These are phyloP conservation scores for Pontoporia blainvillei DNA, from an alignment of 2,113 vertebrate species.

Conservation along the genomic window DNA sequence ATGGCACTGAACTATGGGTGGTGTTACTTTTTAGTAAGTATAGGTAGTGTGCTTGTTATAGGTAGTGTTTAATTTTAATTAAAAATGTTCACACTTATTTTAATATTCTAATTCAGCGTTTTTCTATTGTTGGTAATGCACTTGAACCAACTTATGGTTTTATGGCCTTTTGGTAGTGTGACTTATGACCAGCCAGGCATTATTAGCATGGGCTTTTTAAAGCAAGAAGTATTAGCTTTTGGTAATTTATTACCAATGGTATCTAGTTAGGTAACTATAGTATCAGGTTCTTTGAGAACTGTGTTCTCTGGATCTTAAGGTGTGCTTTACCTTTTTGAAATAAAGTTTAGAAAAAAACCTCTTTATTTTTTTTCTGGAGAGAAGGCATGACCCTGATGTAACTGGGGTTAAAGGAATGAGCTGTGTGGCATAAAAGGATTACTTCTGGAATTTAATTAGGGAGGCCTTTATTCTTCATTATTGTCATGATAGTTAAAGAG, in stretches of 20 bases:
- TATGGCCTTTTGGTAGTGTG: background rate
- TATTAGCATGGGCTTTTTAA: background rate
- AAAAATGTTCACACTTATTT: background rate
- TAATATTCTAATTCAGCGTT: background rate
- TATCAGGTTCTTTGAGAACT: conserved; percentile 21
- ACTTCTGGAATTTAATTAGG: conserved; percentile 43
- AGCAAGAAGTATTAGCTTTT: conserved; percentile 21
- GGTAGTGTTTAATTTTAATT: background rate
- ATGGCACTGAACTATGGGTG: background rate
- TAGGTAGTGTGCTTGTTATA: background rate
- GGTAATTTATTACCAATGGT: background rate
- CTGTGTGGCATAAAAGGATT: conserved; percentile 19
- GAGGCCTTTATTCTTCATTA: conserved; percentile 11
- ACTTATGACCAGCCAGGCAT: background rate
- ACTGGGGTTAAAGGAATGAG: background rate
- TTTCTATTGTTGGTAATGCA: background rate
- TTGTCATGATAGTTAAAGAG: background rate
- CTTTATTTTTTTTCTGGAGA: conserved; percentile 1
- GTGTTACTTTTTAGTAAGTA: background rate
- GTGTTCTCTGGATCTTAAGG: background rate
- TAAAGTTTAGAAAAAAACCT: background rate
- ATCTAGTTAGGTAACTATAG: background rate
- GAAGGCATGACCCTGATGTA: background rate
- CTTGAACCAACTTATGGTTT: conserved; percentile 1
- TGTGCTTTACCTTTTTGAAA: background rate